Evolutionary conservation across 2,113 vertebrate species (phyloP), one percentile per base, ranked within the genome.

Genomic region (Tringa solitaria): DNA sequence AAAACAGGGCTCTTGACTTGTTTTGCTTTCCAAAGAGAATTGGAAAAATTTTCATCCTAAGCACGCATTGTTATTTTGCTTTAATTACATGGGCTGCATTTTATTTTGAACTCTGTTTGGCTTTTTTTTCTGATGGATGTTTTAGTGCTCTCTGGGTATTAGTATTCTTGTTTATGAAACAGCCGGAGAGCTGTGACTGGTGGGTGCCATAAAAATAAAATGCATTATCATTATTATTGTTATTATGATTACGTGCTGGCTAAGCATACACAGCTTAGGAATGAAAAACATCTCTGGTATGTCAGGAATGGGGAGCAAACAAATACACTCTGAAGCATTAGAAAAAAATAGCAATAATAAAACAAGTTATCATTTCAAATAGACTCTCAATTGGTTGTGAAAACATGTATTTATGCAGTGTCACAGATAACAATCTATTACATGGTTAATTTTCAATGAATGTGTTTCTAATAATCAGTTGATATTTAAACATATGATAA

Each of bases 251-350:
- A 68, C 26, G 39, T 75, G 76, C 91, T 91, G 97, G 96, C 94
- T 54, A 89, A 95, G 86, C 94, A 90, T 53, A 87, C 86, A 53
- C 53, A 19, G 93, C 56, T 75, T 33, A 87, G 97, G 97, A 95
- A 97, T 92, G 91, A 60, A 13, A 97, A 92, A 41, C 35, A 89
- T 96, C 84, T 59, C 43, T 67, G 94, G 37, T 88, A 97, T 97
- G 96, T 48, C 91, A 97, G 80, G 96, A 97, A 96, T 85, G 89
- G 78, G 77, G 78, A 91, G 84, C 39, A 84, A 96, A 73, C 87
- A 94, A 95, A 95, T 53, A 60, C 1, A 8, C 79, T 94, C 64
- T 69, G 76, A 24, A 54, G 68, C 79, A 60, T 48, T 65, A 54
- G 48, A 78, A 70, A 60, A 70, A 79, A 59, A 3, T 13, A 39